These are phyloP conservation scores for Artemisiospiza belli DNA, from an alignment of 2,113 vertebrate genomes.

Conservation along the genomic window DNA sequence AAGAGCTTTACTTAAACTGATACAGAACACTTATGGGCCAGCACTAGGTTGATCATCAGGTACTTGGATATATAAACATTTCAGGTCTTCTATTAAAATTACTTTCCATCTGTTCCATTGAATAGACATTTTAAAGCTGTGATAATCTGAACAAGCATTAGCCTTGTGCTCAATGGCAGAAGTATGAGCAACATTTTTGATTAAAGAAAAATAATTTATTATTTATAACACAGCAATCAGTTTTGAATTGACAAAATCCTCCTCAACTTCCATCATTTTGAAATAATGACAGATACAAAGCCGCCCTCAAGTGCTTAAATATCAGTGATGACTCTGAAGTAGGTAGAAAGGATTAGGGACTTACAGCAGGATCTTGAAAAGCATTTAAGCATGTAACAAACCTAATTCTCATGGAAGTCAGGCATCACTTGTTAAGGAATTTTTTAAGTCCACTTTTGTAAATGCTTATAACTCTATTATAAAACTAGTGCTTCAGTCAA, in stretches of 20 bases:
- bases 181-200: neutral
- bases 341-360: neutral
- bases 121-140: neutral
- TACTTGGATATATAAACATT: neutral
- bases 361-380: neutral
- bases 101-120: neutral
- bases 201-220: neutral
- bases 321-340: neutral
- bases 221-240: neutral
- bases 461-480: neutral
- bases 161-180: neutral
- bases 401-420: neutral
- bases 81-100: neutral
- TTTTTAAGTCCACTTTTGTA: neutral
- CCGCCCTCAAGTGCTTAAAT: neutral
- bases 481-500: neutral
- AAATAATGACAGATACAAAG: neutral
- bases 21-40: neutral
- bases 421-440: neutral
- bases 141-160: neutral
- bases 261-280: neutral
- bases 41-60: neutral
- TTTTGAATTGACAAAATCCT: neutral
- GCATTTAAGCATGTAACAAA: neutral
- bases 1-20: neutral